Base-by-base conservation (phyloP, 2,888 invertebrate genomes). In the Teleiodes luculella region DNA sequence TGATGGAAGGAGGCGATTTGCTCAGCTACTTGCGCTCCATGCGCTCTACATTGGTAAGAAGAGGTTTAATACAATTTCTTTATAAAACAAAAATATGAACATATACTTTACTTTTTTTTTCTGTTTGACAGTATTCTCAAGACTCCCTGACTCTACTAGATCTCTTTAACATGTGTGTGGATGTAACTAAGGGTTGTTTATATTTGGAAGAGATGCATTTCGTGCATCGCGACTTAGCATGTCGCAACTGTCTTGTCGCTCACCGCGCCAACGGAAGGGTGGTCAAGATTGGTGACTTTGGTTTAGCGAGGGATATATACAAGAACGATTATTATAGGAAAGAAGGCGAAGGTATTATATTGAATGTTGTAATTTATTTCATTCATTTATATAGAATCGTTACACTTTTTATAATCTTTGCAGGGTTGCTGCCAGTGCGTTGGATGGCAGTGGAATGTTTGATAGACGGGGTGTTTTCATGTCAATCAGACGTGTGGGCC, bases 391-490 rank as follows among this genome's bases (percentile, higher is more conserved):
- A n/a, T n/a, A n/a, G n/a, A n/a, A n/a, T n/a, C n/a, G n/a, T 33
- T 33, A 33, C 10, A 11, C 14, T 7, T 30, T 37, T 30, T 39
- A 48, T 43, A 46, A 14, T 41, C 41, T 47, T 46, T 28, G 56
- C 0, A 92, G 86, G 95, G 98, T 0, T 98, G 45, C 81, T 99
- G 50, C 99, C 98, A 1, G 97, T 99, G 0, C 91, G 98, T 37
- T 99, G 99, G 99, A 98, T 99, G 98, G 95, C 98, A 0, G 98
- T 98, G 1, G 99, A 99, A 83, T 97, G 98, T 20, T 86, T 99
- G 10, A 94, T 97, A 1, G 98, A 98, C 76, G 98, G 98, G 0
- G 95, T 98, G 0, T 99, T 98, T 78, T 98, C 98, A 0, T 96
- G 96, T 49, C 98, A 98, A 76, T 97, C 97, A 0, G 99, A 99